phyloP scores from a whole-genome alignment of 1,140 invertebrate species.

The Macrobrachium rosenbergii region DNA sequence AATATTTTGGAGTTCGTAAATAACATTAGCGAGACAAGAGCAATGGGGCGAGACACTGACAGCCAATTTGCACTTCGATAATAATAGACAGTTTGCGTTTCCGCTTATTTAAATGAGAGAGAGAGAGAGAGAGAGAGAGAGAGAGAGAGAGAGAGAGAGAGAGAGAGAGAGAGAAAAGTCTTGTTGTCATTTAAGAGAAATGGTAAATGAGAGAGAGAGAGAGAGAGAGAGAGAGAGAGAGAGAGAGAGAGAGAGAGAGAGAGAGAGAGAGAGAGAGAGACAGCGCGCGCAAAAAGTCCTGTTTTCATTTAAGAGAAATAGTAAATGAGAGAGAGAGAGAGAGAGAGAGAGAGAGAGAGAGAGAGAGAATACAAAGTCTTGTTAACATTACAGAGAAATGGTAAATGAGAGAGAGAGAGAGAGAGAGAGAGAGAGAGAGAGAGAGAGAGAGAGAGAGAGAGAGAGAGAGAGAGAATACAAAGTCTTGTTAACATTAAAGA shows the following conservation, averaged over 20 bases:
- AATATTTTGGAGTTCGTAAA: no score
- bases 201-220: not conserved
- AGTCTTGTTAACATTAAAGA: not conserved
- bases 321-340: not conserved
- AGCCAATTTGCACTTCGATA: no score
- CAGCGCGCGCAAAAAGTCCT: not conserved
- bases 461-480: not conserved
- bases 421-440: not conserved
- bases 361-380: not conserved
- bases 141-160: constrained; percentile 9
- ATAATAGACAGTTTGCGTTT: not conserved
- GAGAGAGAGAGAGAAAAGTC: not conserved
- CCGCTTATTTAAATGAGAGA: not conserved
- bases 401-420: no score
- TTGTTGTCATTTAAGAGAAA: no score
- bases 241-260: not conserved
- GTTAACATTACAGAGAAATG: no score
- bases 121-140: constrained; percentile 17
- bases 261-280: not conserved
- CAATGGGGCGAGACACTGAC: no score
- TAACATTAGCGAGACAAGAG: no score
- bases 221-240: not conserved
- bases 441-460: not conserved
- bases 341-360: not conserved
- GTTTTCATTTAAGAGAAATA: not conserved